These are phyloP conservation scores for Peucedramus taeniatus DNA, from an alignment of 2,113 vertebrate species.

Conservation along the genomic window DNA sequence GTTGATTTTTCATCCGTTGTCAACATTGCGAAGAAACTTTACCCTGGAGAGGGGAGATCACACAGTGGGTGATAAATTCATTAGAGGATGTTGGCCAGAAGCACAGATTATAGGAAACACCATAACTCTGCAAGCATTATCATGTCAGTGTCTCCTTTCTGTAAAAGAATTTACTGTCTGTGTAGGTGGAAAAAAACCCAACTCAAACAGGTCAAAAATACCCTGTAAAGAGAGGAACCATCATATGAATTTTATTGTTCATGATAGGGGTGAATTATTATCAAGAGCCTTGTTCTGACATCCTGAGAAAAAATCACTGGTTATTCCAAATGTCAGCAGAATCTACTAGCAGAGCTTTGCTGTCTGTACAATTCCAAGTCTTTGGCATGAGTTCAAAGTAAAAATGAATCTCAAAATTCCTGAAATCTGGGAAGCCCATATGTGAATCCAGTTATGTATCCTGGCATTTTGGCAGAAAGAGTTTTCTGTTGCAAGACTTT, in stretches of 20 bases:
- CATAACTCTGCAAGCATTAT: conserved; percentile 54
- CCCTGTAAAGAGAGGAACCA: background rate
- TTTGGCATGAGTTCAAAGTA: background rate
- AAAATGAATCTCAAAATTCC: background rate
- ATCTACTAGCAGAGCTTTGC: background rate
- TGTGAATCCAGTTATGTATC: background rate
- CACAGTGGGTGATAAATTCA: conserved; percentile 69
- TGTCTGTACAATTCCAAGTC: background rate
- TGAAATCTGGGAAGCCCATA: background rate
- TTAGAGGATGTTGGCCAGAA: conserved; percentile 72
- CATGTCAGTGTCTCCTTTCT: conserved; percentile 61
- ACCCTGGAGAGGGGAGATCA: conserved; percentile 67
- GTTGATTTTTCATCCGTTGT: background rate
- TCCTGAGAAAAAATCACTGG: background rate
- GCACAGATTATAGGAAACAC: conserved; percentile 63
- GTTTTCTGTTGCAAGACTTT: background rate
- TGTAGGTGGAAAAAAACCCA: background rate
- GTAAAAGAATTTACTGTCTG: background rate
- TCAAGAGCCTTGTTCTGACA: background rate
- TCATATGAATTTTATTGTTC: background rate
- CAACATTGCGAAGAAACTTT: background rate
- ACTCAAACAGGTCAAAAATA: background rate
- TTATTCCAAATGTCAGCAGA: conserved; percentile 12
- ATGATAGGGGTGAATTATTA: background rate
- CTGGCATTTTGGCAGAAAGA: background rate